Evolutionary conservation across 1,140 invertebrate species (phyloP), one percentile per base, ranked within the genome.

Genomic region (Tetramorium parvispinum): DNA sequence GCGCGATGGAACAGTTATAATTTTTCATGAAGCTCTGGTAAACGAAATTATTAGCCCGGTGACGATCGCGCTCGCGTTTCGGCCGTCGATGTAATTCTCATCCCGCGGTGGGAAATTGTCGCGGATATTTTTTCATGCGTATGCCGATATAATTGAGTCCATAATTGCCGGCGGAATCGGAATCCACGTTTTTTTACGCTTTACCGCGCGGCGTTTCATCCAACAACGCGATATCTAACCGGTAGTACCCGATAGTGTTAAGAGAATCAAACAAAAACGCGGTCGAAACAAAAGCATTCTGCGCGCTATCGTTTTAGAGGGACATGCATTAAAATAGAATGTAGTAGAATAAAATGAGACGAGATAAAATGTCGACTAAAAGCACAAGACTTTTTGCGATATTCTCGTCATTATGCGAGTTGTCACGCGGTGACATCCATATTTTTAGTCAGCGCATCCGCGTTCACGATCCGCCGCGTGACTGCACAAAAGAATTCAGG

Each of bases 121-220:
- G 57, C 32, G 73, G 49, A 85, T 85, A 85, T 77, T 85, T 85
- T 83, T 85, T 65, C 82, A 83, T 65, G 73, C 82, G 73, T 78
- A 85, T 78, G 57, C 46, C 82, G 59, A 85, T 85, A 85, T 85
- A 76, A 78, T 82, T 86, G 77, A 83, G 73, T 86, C 46, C 46
- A 76, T 83, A 85, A 87, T 71, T 83, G 66, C 66, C 21, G 37
- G 51, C 51, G 76, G 65, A 70, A 73, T 83, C 66, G 68, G 66
- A 83, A 85, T 63, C 79, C 65, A 21, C 55, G 81, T 51, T 81
- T 79, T 82, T 87, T 82, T 59, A 59, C 18, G 51, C 65, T 71
- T 85, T 59, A 53, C 51, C 61, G 32, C 73, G 83, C 46, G 7
- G 16, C 40, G 32, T 66, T 32, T 78, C 82, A 57, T 66, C 24